Base-by-base conservation (phyloP, 2,113 vertebrate species). In the Procapra przewalskii region DNA sequence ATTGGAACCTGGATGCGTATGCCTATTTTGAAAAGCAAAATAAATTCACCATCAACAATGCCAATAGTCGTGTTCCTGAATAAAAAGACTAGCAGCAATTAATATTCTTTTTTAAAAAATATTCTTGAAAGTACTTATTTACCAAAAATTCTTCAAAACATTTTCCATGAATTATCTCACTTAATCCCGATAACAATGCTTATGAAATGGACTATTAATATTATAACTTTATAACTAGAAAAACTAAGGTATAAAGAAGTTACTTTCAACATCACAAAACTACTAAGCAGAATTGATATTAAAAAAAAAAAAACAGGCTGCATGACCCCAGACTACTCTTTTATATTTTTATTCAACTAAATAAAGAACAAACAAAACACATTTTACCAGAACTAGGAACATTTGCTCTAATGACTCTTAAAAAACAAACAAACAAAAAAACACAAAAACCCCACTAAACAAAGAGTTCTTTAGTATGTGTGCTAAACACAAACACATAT, bases 331-430 rank as follows among this genome's bases (percentile, higher is more conserved):
- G 43, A 88, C 23, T 11, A 23, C 21, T 25, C 40, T 57, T 90
- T 23, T 75, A 77, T n/a, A 81, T 50, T 71, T 89, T 95, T 87
- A 59, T 62, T 88, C 77, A 92, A 84, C 50, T 79, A 50, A 93
- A 54, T 85, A 88, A 94, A 90, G 50, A 71, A 57, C 50, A 80
- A 80, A 50, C 43, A 50, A 50, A 19, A 52, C 45, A 84, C 14
- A 83, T 88, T 75, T 90, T 88, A 36, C 31, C n/a, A 87, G 40
- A 96, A 95, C 1, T 45, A 80, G 17, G 12, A 85, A 45, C 11
- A 97, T 88, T 75, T 96, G 83, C 50, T 59, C 57, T 88, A 88
- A 96, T 55, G 27, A 71, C 59, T 64, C 17, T 82, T n/a, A n/a
- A 54, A 82, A 82, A 13, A 29, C 13, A 79, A 29, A 77, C 11